Evolutionary conservation across 2,113 vertebrate species (phyloP).

Genomic region (Hippocampus mohnikei): DNA sequence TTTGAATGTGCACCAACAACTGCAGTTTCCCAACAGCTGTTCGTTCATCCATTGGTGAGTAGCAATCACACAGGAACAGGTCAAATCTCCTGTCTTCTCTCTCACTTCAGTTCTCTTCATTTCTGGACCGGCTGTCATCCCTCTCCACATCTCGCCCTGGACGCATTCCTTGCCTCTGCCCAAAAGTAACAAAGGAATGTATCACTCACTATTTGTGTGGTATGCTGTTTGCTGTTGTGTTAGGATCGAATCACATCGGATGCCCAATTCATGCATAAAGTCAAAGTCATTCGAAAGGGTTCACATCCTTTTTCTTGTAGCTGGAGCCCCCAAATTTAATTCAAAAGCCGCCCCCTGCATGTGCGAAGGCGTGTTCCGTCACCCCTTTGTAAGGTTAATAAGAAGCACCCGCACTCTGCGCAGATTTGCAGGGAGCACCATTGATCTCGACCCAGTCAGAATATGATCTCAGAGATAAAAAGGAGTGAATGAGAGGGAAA

Average conservation of each 20-base stretch:
- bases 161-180: too few relatives aligned
- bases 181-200: background rate
- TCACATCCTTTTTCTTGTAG: background rate
- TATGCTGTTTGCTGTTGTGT: background rate
- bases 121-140: too few relatives aligned
- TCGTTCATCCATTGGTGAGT: too few relatives aligned
- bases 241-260: background rate
- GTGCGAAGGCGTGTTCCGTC: conserved; percentile 22
- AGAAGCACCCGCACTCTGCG: conserved; percentile 65
- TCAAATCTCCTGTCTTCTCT: too few relatives aligned
- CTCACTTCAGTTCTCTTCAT: too few relatives aligned
- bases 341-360: conserved; percentile 30
- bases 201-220: background rate
- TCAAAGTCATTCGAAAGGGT: background rate
- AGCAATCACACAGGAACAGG: too few relatives aligned
- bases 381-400: conserved; percentile 63
- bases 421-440: conserved; percentile 72
- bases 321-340: conserved; percentile 24
- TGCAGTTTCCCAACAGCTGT: too few relatives aligned
- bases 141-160: too few relatives aligned
- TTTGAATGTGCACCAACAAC: too few relatives aligned
- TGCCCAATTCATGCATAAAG: background rate
- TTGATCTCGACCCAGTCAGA: conserved; percentile 74
- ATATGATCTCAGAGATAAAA: conserved; percentile 76
- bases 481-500: conserved; percentile 65